Evolutionary conservation across 2,113 vertebrate species (phyloP), one percentile per base, ranked within the genome.

Genomic region (Tetrax tetrax): DNA sequence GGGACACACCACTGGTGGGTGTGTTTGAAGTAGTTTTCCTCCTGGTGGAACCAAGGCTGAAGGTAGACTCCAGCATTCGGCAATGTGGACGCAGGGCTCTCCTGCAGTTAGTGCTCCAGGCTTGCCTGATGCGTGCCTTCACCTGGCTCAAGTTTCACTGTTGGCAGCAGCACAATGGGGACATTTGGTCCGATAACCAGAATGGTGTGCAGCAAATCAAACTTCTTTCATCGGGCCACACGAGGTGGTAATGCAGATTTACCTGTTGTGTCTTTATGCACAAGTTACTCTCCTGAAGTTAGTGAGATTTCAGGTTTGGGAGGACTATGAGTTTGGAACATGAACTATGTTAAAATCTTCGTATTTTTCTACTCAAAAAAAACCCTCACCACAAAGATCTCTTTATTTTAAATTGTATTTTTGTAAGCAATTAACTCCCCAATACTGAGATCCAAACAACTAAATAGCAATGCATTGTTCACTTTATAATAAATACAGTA

Each of bases 401-500:
- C 24, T 38, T 72, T 81, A 53, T 38, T 95, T 18, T 87, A 48
- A 89, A 54, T 1, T 43, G 66, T 66, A 66, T 66, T 93, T 91
- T 68, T 89, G 38, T 64, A 78, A 78, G 76, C 72, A 96, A 68
- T 95, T 95, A 85, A 74, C 9, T 85, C 47, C 57, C 54, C 21
- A 47, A 53, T 91, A 91, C 37, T 79, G 82, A 90, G 37, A 80
- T 41, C 19, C 66, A 69, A 87, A 78, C 63, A 96, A 60, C 70
- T 63, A 87, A 59, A 41, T 5, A 90, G 33, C 29, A 87, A 70
- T 35, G 48, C 50, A 71, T 83, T 83, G 64, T 60, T 72, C 18
- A 71, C 51, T 83, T 91, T 22, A 81, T 75, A 85, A 93, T 90
- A 95, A 93, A 92, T 91, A 94, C 74, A 95, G 57, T 87, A 77